phyloP scores from a whole-genome alignment of 1,140 invertebrate genomes.

The Capitella teleta region DNA sequence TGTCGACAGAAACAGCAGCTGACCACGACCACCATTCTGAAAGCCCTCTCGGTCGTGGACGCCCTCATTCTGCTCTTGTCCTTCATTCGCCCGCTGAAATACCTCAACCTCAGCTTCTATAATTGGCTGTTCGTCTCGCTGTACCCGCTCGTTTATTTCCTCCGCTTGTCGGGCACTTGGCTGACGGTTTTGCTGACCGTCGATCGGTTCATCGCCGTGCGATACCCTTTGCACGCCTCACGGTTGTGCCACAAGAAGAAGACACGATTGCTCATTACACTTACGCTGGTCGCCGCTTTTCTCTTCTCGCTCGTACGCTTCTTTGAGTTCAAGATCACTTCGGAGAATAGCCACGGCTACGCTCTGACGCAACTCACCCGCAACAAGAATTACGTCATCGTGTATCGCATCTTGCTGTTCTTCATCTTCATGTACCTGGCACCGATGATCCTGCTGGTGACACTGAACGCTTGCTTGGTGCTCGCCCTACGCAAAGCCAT shows the following conservation, averaged over 20 bases:
- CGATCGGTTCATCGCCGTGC: slow-evolving; percentile 13
- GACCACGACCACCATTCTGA: slow-evolving; percentile 7
- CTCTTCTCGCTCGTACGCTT: slow-evolving; percentile 9
- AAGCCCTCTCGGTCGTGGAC: slow-evolving; percentile 9
- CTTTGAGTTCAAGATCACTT: slow-evolving; percentile 9
- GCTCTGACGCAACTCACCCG: not conserved
- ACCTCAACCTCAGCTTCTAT: not conserved
- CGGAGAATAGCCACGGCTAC: not conserved
- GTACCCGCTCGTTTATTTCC: slow-evolving; percentile 8
- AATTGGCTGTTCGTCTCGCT: slow-evolving; percentile 7
- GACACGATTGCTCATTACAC: slow-evolving; percentile 2
- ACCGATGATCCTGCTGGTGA: slow-evolving; percentile 8
- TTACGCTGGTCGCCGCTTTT: not conserved
- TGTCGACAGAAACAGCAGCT: slow-evolving; percentile 10
- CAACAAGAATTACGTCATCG: slow-evolving; percentile 7
- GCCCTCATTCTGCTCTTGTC: slow-evolving; percentile 5
- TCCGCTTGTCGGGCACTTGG: slow-evolving; percentile 9
- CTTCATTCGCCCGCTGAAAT: not conserved
- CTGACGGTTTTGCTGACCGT: slow-evolving; percentile 10
- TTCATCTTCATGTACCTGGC: slow-evolving; percentile 13
- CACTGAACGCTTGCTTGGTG: slow-evolving; percentile 9
- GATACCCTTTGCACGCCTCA: slow-evolving; percentile 11
- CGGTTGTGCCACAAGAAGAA: slow-evolving; percentile 6
- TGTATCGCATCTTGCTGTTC: slow-evolving; percentile 6
- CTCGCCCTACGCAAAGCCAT: not conserved